phyloP scores from a whole-genome alignment of 2,888 invertebrate genomes.

The Drosophila rubida region DNA sequence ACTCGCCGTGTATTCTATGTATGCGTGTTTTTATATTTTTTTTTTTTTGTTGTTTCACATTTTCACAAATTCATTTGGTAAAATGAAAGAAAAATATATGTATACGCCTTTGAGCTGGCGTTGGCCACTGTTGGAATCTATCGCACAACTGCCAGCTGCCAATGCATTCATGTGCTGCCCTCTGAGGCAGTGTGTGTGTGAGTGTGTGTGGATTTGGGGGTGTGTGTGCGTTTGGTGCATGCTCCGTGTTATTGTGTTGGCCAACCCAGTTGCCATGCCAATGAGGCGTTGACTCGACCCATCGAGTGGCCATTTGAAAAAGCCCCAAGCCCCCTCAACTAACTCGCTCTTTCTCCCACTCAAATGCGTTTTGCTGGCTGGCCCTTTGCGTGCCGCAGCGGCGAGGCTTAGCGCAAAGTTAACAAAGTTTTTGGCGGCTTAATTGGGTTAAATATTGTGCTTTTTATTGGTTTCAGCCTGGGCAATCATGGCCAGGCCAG shows the following conservation, averaged over 20 bases:
- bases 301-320: slow-evolving; percentile 48
- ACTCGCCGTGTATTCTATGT: slow-evolving; percentile 4
- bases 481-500: slow-evolving; percentile 40
- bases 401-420: slow-evolving; percentile 44
- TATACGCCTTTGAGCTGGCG: slow-evolving; percentile 7
- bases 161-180: slow-evolving; percentile 31
- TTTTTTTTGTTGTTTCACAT: slow-evolving; percentile 26
- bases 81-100: slow-evolving; percentile 18
- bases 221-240: slow-evolving; percentile 69
- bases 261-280: slow-evolving; percentile 69
- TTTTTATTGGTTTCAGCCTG: slow-evolving; percentile 64
- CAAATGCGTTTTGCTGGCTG: slow-evolving; percentile 7
- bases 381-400: slow-evolving; percentile 38
- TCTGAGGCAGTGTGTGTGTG: slow-evolving; percentile 13
- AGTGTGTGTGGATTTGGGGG: slow-evolving; percentile 15
- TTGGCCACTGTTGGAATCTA: slow-evolving; percentile 66
- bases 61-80: slow-evolving; percentile 30
- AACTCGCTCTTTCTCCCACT: neutral
- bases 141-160: slow-evolving; percentile 61
- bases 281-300: slow-evolving; percentile 28
- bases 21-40: slow-evolving; percentile 3
- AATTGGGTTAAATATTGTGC: slow-evolving; percentile 76
- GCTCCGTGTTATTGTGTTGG: slow-evolving; percentile 79
- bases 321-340: slow-evolving; percentile 8
- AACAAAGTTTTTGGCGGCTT: slow-evolving; percentile 66